phyloP scores from a whole-genome alignment of 2,888 invertebrate species.

The Pristionchus entomophagus region DNA sequence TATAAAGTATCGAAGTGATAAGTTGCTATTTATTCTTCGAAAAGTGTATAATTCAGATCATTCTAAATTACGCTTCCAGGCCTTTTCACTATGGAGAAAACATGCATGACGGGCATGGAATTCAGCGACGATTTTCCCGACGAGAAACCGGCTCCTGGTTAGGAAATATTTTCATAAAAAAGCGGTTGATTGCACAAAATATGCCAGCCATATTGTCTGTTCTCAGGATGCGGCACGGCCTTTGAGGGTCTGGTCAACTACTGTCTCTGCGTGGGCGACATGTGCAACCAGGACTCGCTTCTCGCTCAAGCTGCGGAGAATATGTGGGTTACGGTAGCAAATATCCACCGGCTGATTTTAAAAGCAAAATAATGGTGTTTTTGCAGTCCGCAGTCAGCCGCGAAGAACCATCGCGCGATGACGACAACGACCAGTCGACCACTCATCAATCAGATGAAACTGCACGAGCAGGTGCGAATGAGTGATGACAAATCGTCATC shows the following conservation, averaged over 20 bases:
- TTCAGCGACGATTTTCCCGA: constrained; percentile 62
- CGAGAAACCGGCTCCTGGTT: constrained; percentile 52
- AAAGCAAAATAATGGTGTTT: not conserved
- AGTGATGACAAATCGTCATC: not conserved
- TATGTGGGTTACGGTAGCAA: constrained; percentile 51
- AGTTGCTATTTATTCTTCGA: not conserved
- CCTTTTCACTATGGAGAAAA: constrained; percentile 67
- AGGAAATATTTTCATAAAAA: not conserved
- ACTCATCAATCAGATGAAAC: constrained; percentile 4
- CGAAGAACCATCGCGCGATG: not conserved
- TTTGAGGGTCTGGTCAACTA: constrained; percentile 69
- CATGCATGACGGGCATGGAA: constrained; percentile 64
- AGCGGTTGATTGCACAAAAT: not conserved
- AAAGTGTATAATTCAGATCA: no score
- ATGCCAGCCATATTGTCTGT: no score
- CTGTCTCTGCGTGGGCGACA: constrained; percentile 65
- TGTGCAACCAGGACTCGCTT: constrained; percentile 63
- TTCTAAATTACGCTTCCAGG: constrained; percentile 50
- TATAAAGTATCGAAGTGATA: not conserved
- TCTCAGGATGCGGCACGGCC: constrained; percentile 64
- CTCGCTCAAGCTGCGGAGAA: constrained; percentile 62
- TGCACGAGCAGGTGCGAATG: not conserved
- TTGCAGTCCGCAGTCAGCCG: not conserved
- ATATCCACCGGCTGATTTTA: not conserved
- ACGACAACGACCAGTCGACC: constrained; percentile 36